phyloP scores from a whole-genome alignment of 92 coral and sea anemone species.

The Actinostola sp. region DNA sequence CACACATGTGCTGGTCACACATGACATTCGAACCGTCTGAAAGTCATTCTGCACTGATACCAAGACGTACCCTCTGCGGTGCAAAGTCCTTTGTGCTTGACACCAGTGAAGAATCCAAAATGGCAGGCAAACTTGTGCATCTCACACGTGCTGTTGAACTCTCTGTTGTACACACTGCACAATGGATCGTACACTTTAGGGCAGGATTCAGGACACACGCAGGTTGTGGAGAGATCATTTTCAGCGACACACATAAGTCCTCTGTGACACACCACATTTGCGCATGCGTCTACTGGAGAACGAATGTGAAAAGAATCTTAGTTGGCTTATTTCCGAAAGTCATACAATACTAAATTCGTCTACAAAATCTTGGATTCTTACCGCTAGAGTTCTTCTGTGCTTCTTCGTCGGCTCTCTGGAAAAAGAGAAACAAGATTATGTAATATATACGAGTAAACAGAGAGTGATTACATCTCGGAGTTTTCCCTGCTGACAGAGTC shows the following conservation, averaged over 20 bases:
- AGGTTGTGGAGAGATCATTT: constrained; percentile 63
- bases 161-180: constrained; percentile 66
- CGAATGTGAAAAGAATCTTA: background rate
- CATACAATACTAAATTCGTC: background rate
- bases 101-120: constrained; percentile 54
- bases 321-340: background rate
- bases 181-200: constrained; percentile 53
- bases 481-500: no score
- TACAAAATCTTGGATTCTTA: background rate
- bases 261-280: constrained; percentile 53
- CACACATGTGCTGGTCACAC: no score
- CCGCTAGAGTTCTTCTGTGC: background rate
- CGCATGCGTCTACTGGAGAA: constrained; percentile 49
- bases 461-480: no score
- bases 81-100: constrained; percentile 61
- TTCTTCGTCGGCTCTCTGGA: background rate
- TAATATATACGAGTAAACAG: no score
- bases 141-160: constrained; percentile 66
- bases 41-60: no score
- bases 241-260: constrained; percentile 70
- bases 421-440: background rate
- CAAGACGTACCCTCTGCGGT: constrained; percentile 47
- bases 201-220: constrained; percentile 70
- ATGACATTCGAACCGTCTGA: no score
- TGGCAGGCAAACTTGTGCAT: constrained; percentile 83